Conservation (phyloP, 2,797 vertebrate species). For the Hemitrygon akajei region DNA sequence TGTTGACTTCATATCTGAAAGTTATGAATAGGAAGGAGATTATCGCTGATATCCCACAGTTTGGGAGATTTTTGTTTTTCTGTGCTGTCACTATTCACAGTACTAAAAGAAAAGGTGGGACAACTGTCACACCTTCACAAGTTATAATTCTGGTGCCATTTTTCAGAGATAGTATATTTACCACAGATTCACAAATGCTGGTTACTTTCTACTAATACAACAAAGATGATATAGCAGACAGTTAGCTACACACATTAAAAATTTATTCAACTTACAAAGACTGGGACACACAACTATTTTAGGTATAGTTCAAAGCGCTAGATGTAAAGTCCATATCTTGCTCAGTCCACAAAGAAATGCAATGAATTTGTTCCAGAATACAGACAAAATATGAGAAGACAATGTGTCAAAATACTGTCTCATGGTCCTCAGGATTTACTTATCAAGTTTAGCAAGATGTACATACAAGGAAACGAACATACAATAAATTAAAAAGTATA, state of each 20-base stretch:
- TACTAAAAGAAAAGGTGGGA: background rate
- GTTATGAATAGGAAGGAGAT: background rate
- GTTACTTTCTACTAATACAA: background rate
- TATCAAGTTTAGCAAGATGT: slow-evolving; percentile 83
- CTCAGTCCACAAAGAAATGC: slow-evolving; percentile 63
- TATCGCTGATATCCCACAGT: background rate
- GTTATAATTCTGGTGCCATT: background rate
- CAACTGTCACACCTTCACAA: background rate
- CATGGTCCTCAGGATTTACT: slow-evolving; percentile 65
- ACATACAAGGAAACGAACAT: slow-evolving; percentile 80
- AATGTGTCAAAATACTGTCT: slow-evolving; percentile 76
- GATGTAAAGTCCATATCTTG: slow-evolving; percentile 58
- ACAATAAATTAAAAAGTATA: slow-evolving; percentile 83
- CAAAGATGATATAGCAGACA: background rate
- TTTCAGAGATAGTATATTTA: background rate
- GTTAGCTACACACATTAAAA: slow-evolving; percentile 73
- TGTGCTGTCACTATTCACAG: background rate
- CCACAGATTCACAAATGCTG: background rate
- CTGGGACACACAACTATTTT: slow-evolving; percentile 67
- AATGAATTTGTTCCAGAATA: slow-evolving; percentile 63
- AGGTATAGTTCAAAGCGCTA: slow-evolving; percentile 59
- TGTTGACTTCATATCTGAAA: background rate
- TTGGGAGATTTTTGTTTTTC: background rate
- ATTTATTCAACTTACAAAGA: slow-evolving; percentile 93
- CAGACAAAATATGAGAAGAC: slow-evolving; percentile 60